Evolutionary conservation across 2,113 vertebrate species (phyloP), one percentile per base, ranked within the genome.

Genomic region (Coreoperca whiteheadi): DNA sequence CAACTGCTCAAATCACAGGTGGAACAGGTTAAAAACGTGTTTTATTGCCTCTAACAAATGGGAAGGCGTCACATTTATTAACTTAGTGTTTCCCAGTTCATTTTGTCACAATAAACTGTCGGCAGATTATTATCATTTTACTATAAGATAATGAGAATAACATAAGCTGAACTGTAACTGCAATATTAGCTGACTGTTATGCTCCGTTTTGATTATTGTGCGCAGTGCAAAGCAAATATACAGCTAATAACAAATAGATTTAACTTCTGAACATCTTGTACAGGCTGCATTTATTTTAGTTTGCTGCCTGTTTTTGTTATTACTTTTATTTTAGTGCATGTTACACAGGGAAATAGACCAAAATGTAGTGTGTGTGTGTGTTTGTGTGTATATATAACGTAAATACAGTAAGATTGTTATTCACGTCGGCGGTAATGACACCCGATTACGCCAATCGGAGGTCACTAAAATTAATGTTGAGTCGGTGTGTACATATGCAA

Each of bases 1-100:
- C 39, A 41, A 41, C 59, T 54, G 73, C 20, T 76, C 37, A 77
- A 77, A 73, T 70, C 64, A 32, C 69, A 76, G 51, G 79, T 88
- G 43, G 70, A 79, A 46, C 10, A 8, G 71, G 81, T 84, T 87
- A 69, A 81, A 60, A 71, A 68, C 30, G n/a, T 63, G n/a, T 79
- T 87, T n/a, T 54, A 74, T 76, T 79, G 12, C 21, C 37, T 67
- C 25, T 32, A 23, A 46, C 43, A 60, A 65, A 70, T 34, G n/a
- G 72, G 37, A 46, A 63, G 10, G 23, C 16, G 2, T 2, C 50
- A 30, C 23, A 63, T 53, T 82, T 61, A 48, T 74, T 25, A 30
- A 30, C 39, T 61, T 1, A 39, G 23, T 46, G 70, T 81, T 70
- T 57, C 43, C 74, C 63, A 71, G 57, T 28, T 48, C 25, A 39